A percentile compares a stretch with the other conserved stretches of the same genome.
Conservation (phyloP, 2,113 vertebrate genomes). For the Epinephelus cyanopodus region DNA sequence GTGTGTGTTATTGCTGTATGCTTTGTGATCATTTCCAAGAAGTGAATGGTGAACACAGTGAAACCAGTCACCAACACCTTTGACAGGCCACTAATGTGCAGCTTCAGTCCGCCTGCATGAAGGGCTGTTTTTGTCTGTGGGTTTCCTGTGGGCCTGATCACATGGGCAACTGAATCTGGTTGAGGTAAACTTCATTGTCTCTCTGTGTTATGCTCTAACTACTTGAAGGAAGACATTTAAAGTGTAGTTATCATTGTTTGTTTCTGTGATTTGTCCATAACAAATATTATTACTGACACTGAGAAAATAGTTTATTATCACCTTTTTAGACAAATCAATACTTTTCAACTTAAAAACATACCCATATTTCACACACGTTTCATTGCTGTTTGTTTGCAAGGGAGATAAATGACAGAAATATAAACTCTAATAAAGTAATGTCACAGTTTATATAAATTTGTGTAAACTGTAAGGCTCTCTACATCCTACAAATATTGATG, state of each 20-base stretch:
- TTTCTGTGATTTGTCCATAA: no score
- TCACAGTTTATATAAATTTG: not conserved
- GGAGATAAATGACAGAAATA: no score
- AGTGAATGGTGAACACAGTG: not conserved
- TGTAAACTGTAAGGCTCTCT: not conserved
- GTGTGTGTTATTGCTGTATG: not conserved
- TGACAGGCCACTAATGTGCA: not conserved
- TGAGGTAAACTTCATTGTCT: not conserved
- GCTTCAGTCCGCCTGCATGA: not conserved
- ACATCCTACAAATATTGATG: constrained; percentile 3
- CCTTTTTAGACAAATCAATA: not conserved
- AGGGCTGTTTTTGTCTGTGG: not conserved
- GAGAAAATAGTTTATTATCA: not conserved
- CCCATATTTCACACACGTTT: not conserved
- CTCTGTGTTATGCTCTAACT: not conserved
- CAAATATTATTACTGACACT: not conserved
- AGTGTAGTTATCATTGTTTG: not conserved
- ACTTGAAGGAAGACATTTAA: not conserved
- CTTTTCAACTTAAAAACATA: not conserved
- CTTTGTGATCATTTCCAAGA: not conserved
- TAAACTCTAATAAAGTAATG: not conserved
- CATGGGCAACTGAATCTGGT: not conserved
- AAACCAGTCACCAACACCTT: not conserved
- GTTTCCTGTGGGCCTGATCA: constrained; percentile 38
- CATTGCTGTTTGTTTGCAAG: not conserved